Percentiles rank a stretch among this genome's conserved stretches.
Conservation (phyloP, 1,140 invertebrate species). For the Rhysida immarginata region DNA sequence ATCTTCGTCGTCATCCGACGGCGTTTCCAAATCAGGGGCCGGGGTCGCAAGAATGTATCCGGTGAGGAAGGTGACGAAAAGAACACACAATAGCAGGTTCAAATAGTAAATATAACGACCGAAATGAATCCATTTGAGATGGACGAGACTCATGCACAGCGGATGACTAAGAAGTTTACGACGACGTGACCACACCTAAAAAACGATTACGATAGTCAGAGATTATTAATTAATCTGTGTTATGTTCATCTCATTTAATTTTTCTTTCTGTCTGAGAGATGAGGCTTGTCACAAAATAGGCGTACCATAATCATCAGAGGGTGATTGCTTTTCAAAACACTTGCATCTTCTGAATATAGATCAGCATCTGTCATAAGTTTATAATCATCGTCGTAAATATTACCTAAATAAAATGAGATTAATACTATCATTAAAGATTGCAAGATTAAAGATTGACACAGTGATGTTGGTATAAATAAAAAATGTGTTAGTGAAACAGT, state of each 20-base stretch:
- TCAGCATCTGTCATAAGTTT: conserved; percentile 17
- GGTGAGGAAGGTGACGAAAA: conserved; percentile 35
- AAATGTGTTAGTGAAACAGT: conserved; percentile 15
- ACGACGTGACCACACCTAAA: conserved; percentile 16
- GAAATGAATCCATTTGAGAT: conserved; percentile 36
- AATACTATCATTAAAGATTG: too few species aligned
- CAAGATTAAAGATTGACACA: too few species aligned
- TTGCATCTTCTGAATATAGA: conserved; percentile 22
- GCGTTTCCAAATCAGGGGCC: conserved; percentile 24
- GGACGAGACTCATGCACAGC: conserved; percentile 32
- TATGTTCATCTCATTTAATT: too few species aligned
- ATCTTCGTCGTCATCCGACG: too few species aligned
- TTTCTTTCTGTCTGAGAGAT: too few species aligned
- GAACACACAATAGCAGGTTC: conserved; percentile 32
- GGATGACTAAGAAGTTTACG: conserved; percentile 35
- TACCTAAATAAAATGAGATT: conserved; percentile 5
- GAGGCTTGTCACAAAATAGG: not conserved
- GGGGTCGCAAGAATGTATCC: conserved; percentile 28
- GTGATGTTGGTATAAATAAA: conserved; percentile 5
- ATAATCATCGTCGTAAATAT: conserved; percentile 27
- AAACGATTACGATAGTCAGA: not conserved
- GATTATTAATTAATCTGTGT: not conserved
- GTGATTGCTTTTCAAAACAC: conserved; percentile 35
- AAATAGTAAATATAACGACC: conserved; percentile 36
- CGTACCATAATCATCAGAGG: conserved; percentile 38